Evolutionary conservation across 2,113 vertebrate genomes (phyloP).

Genomic region (Acanthisitta chloris): DNA sequence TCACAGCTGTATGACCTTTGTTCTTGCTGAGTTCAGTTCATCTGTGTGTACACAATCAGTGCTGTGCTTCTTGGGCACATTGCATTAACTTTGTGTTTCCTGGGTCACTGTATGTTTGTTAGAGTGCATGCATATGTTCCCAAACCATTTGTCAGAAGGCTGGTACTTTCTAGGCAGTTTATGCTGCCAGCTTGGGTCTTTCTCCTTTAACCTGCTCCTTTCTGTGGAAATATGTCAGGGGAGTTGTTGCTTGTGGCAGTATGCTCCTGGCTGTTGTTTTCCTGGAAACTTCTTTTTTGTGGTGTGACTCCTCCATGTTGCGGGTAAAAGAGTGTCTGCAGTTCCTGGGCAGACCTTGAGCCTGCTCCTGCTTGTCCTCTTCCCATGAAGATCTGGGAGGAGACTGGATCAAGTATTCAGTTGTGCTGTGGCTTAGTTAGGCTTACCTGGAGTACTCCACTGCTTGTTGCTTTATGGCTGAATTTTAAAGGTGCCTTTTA

Average conservation of each 20-base stretch:
- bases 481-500: not conserved
- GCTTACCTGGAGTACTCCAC: not conserved
- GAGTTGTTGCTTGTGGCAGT: not conserved
- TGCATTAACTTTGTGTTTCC: not conserved
- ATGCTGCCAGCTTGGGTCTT: not conserved
- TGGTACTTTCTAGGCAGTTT: not conserved
- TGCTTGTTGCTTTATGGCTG: not conserved
- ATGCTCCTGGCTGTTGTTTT: not conserved
- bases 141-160: not conserved
- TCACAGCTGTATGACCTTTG: not conserved
- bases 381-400: not conserved
- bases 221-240: fast-evolving
- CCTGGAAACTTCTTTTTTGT: not conserved
- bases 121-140: fast-evolving
- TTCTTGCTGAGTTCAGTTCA: not conserved
- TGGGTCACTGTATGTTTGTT: not conserved
- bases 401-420: not conserved
- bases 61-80: not conserved
- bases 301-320: not conserved
- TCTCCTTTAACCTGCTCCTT: not conserved
- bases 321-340: not conserved
- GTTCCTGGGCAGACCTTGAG: not conserved
- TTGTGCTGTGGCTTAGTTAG: not conserved
- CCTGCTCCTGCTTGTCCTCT: not conserved
- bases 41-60: not conserved